Conservation (phyloP, 2,888 invertebrate genomes). For the Chloroclystis v-ata region DNA sequence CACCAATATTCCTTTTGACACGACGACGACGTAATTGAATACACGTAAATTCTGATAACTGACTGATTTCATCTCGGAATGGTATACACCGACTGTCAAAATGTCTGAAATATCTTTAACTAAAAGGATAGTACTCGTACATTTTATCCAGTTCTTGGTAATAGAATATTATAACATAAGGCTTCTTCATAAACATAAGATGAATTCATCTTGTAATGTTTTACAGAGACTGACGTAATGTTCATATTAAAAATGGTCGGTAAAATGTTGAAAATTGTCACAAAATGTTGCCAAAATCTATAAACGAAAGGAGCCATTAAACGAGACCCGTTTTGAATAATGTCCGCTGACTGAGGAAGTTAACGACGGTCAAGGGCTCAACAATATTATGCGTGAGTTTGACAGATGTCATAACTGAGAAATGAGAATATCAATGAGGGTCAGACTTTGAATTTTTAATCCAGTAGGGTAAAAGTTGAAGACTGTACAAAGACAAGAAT, state of each 20-base stretch:
- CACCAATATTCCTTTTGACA: constrained; percentile 63
- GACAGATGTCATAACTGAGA: constrained; percentile 33
- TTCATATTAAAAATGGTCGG: not conserved
- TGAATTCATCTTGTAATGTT: no score
- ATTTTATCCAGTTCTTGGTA: not conserved
- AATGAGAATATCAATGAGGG: constrained; percentile 31
- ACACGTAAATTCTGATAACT: constrained; percentile 22
- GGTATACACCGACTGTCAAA: no score
- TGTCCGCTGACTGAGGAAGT: constrained; percentile 25
- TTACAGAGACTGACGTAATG: no score
- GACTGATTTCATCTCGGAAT: no score
- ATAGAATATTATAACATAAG: not conserved
- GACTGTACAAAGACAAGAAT: not conserved
- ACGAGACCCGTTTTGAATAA: constrained; percentile 27
- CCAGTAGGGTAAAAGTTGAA: no score
- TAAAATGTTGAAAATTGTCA: not conserved
- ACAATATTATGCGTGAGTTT: constrained; percentile 33
- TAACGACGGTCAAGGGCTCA: constrained; percentile 33
- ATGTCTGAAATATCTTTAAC: no score
- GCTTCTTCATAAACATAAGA: no score
- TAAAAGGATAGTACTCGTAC: no score
- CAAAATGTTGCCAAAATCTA: constrained; percentile 20
- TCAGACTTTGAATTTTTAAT: constrained; percentile 8
- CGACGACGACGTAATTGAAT: constrained; percentile 57
- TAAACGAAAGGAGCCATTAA: constrained; percentile 30